Evolutionary conservation across 1,140 invertebrate genomes (phyloP), one percentile per base, ranked within the genome.

Genomic region (Diabrotica undecimpunctata): DNA sequence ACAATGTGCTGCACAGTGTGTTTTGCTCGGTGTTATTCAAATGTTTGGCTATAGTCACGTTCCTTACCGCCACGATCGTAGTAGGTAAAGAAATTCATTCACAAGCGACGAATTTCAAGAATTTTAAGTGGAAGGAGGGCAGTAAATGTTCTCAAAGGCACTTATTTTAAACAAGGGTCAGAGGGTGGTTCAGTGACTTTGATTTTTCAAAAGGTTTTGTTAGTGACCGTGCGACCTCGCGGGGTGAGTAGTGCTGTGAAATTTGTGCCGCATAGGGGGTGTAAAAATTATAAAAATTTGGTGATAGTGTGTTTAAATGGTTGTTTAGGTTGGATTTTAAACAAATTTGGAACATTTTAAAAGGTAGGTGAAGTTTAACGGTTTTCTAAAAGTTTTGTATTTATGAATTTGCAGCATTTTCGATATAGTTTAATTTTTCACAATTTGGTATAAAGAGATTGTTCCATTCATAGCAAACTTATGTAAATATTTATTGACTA

Each of bases 101-200:
- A 46, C n/a, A 46, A 46, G 41, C 41, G 41, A 46, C 8, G 41
- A 46, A 46, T 46, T 46, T 46, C n/a, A 46, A 46, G 41, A 46
- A 46, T 46, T 46, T 46, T 46, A 46, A 46, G 41, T 46, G 41
- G 41, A 46, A 46, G 41, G n/a, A 46, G 41, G 41, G 41, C 41
- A 46, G 41, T 46, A 46, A 46, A 46, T 10, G 41, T 46, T 2
- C 41, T 46, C 41, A 25, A 25, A 25, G 25, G 25, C 25, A 25
- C 25, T 25, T 25, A 25, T 25, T 25, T 25, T 25, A 25, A 25
- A 25, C 25, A 25, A 25, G 25, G 25, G 25, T 25, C 25, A 46
- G 41, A 46, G 41, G 41, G 41, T 46, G 41, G 41, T 46, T 10
- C 41, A 10, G 41, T 46, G 41, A 46, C 41, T 46, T 46, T 46